Evolutionary conservation across 2,113 vertebrate species (phyloP), one percentile per base, ranked within the genome.

Genomic region (Raja brachyura): DNA sequence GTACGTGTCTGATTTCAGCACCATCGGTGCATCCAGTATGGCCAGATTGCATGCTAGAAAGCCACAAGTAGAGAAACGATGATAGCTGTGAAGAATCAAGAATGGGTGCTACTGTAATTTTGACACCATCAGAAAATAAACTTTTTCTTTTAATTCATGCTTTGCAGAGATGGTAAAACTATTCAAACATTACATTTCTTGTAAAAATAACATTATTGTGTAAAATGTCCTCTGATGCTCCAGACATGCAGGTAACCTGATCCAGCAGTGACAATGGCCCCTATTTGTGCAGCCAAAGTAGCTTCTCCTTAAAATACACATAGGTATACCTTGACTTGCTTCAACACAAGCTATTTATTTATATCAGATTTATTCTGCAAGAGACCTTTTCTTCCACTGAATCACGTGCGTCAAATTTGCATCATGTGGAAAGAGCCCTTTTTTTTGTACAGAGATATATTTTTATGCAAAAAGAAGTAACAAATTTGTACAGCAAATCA

Each of bases 391-490:
- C 33, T 33, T 88, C 93, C n/a, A 7, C 93, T 94, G 77, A 93
- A 85, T 83, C 59, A 93, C 61, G 11, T 92, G 90, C 90, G 73
- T 92, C 94, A 63, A 66, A 63, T 56, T 66, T 93, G 93, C 93
- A 93, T 93, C 79, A 6, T 94, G 95, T 94, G 20, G 54, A 93
- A 79, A 61, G 95, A 95, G 94, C 94, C 94, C 95, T 96, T 94
- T 95, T 95, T 97, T 99, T 99, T 99, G 98, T 99, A 99, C 98
- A 99, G 98, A 99, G 98, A 98, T 99, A 98, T 99, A 99, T 99
- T 99, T 99, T 99, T 99, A 98, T 99, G 98, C 90, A 70, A 92
- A 70, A 92, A 92, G 39, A 73, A 70, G 31, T 48, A 96, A 97
- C 96, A 97, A 97, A 97, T 99, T 99, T 99, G 98, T 99, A 99